Base-by-base conservation (phyloP, 2,888 invertebrate species). In the Chrysopilus asiliformis region DNA sequence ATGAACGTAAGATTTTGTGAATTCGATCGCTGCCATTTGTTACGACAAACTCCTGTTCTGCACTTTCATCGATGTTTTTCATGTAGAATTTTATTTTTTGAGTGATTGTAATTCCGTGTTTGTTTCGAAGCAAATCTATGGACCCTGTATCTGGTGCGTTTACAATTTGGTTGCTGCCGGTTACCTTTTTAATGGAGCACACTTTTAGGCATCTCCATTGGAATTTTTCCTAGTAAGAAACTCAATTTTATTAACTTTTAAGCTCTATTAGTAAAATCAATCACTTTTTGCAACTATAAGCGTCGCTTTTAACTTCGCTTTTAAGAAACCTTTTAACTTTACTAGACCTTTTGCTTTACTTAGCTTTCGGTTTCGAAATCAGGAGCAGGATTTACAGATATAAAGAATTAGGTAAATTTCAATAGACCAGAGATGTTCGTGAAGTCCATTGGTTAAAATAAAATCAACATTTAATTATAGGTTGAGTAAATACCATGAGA, bases 61-160 rank as follows among this genome's bases (percentile, higher is more conserved):
- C 50, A 26, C 49, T 55, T 45, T 68, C 64, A 27, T 60, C 58
- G n/a, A 68, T 50, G 18, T 65, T 55, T 4, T 55, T 48, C 50
- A 62, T 56, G 5, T 56, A 52, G 38, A 70, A 53, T 18, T 51
- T 53, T 16, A 66, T 50, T 34, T 65, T 43, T 4, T 70, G 65
- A 10, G 68, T 68, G 18, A 82, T 60, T 20, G 60, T 51, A 14
- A 82, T 61, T 6, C 68, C 67, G 40, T 66, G 60, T 48, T 67
- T 68, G 47, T 65, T 57, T 52, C 67, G 3, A 4, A 34, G 30
- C n/a, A 39, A 42, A n/a, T n/a, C n/a, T n/a, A n/a, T n/a, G n/a
- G n/a, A n/a, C n/a, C n/a, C n/a, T n/a, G n/a, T 4, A 24, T 20
- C 3, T 17, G 10, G 54, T 32, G 6, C 60, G 45, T 22, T 2